phyloP scores from a whole-genome alignment of 2,113 vertebrate genomes.

The Ictalurus punctatus region DNA sequence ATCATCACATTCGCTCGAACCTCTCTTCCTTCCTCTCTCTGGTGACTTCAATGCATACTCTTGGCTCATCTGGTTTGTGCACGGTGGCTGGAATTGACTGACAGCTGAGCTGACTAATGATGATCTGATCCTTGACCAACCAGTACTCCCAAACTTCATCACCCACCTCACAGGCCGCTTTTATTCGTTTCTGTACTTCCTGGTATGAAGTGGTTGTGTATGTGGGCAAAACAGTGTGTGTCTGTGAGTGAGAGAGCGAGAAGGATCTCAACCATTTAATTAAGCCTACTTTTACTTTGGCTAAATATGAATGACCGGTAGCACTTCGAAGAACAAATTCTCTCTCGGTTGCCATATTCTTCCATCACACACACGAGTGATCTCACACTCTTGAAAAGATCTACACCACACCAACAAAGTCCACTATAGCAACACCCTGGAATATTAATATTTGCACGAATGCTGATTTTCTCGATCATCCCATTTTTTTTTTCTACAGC shows the following conservation, averaged over 20 bases:
- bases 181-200: background rate
- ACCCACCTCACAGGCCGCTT: background rate
- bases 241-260: background rate
- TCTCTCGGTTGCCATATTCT: background rate
- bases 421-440: background rate
- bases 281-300: background rate
- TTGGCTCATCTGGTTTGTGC: conserved; percentile 5
- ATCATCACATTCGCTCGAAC: background rate
- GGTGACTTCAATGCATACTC: conserved; percentile 29
- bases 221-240: background rate
- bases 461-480: background rate
- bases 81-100: background rate
- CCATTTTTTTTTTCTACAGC: background rate
- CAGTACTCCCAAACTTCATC: background rate
- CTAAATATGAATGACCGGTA: background rate
- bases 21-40: background rate
- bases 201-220: background rate
- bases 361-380: background rate
- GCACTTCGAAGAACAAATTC: background rate
- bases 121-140: background rate
- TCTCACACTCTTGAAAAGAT: background rate
- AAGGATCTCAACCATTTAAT: background rate
- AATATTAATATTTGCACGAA: background rate
- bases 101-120: background rate
- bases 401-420: background rate